These are phyloP conservation scores for Lerista edwardsae DNA, from an alignment of 2,797 vertebrate genomes.

Conservation along the genomic window DNA sequence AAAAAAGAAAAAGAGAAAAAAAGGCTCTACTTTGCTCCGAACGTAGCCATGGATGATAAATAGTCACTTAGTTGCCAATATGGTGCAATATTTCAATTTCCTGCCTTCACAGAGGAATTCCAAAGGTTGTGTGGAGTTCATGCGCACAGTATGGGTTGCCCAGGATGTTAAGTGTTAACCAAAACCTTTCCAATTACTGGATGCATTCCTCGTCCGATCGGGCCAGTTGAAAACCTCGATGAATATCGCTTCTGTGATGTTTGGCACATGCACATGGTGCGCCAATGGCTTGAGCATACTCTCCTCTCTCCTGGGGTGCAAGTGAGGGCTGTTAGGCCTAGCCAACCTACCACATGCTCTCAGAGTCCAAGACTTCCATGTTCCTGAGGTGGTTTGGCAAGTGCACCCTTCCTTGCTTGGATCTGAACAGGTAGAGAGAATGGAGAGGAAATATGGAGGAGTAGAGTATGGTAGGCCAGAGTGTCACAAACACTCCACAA, in stretches of 20 bases:
- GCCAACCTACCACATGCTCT: not conserved
- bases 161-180: conserved; percentile 79
- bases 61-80: conserved; percentile 86
- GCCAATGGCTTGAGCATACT: conserved; percentile 18
- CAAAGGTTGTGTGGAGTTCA: conserved; percentile 91
- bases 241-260: conserved; percentile 64
- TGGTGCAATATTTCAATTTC: conserved; percentile 96
- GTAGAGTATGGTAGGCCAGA: too few relatives aligned
- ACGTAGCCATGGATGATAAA: conserved; percentile 86
- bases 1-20: conserved; percentile 37
- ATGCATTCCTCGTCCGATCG: conserved; percentile 83
- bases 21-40: conserved; percentile 64
- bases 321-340: not conserved
- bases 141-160: conserved; percentile 92
- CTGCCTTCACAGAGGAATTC: conserved; percentile 89
- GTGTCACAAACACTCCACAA: too few relatives aligned
- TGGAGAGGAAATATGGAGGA: too few relatives aligned
- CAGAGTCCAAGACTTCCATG: too few relatives aligned
- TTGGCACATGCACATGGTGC: conserved; percentile 58
- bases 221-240: conserved; percentile 62
- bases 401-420: too few relatives aligned
- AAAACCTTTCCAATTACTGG: conserved; percentile 85
- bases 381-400: too few relatives aligned
- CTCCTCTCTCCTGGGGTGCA: not conserved
- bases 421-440: too few relatives aligned